Percentiles rank a stretch among this genome's conserved stretches.
These are phyloP conservation scores for Steinernema hermaphroditum DNA, from an alignment of 2,888 invertebrate genomes.

Conservation along the genomic window DNA sequence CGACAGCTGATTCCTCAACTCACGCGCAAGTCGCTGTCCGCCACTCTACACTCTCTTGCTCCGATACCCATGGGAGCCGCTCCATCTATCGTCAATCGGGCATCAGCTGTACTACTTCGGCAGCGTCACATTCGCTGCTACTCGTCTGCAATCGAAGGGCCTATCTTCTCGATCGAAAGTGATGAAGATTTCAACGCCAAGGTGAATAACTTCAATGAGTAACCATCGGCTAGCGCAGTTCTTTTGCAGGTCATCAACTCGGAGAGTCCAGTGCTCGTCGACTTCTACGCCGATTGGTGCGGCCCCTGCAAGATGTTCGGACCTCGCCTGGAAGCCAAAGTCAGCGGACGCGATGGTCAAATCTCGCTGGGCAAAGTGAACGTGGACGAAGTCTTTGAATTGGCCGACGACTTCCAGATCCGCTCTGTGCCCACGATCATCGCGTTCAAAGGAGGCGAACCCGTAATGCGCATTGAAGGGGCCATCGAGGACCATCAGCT, in stretches of 20 bases:
- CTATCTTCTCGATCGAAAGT: constrained; percentile 13
- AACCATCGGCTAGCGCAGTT: too few species aligned
- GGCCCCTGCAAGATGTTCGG: constrained; percentile 61
- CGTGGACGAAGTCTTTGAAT: constrained; percentile 40
- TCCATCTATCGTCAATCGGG: not conserved
- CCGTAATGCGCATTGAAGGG: constrained; percentile 29
- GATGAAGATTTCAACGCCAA: constrained; percentile 9
- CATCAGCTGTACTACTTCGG: not conserved
- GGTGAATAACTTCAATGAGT: too few species aligned
- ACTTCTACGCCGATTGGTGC: constrained; percentile 64
- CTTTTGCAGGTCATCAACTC: constrained; percentile 20
- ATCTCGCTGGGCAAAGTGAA: constrained; percentile 39
- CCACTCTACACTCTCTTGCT: not conserved
- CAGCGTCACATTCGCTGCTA: not conserved
- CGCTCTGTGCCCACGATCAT: constrained; percentile 44
- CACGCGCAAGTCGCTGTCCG: not conserved
- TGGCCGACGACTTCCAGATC: constrained; percentile 47
- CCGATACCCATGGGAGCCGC: not conserved
- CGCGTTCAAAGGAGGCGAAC: constrained; percentile 16
- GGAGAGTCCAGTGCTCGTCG: constrained; percentile 53
- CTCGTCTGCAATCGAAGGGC: not conserved
- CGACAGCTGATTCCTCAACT: constrained; percentile 4
- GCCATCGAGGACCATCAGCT: constrained; percentile 31
- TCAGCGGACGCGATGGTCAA: constrained; percentile 34
- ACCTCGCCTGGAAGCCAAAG: constrained; percentile 53